Percentiles rank a stretch among this genome's conserved stretches.
phyloP scores from a whole-genome alignment of 1,140 invertebrate species.

The Wasmannia auropunctata region DNA sequence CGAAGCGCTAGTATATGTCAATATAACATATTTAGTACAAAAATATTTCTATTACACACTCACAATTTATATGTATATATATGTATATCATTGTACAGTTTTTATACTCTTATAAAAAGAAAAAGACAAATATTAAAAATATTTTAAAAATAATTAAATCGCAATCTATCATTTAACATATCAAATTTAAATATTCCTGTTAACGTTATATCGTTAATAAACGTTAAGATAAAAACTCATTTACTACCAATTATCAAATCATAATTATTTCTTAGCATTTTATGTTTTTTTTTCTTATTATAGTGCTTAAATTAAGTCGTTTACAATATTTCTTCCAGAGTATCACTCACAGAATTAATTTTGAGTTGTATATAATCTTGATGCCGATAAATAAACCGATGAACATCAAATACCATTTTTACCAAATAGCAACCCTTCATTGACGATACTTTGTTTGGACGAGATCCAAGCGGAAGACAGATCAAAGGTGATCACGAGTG shows the following conservation, averaged over 20 bases:
- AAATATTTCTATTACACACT: not conserved
- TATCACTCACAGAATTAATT: not conserved
- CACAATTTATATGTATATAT: not conserved
- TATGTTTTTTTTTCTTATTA: not conserved
- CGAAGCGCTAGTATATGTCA: not conserved
- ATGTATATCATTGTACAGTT: not conserved
- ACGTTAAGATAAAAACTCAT: not conserved
- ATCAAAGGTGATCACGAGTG: conserved; percentile 32
- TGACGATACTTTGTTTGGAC: not conserved
- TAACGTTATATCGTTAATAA: not conserved
- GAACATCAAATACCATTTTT: not conserved
- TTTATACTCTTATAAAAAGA: not conserved
- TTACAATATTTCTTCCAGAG: not conserved
- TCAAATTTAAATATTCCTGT: not conserved
- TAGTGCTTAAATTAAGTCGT: not conserved
- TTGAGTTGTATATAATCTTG: not conserved
- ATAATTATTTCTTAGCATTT: not conserved
- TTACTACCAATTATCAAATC: not conserved
- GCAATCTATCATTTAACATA: not conserved
- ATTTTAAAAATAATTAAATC: not conserved
- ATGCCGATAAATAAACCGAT: conserved; percentile 23
- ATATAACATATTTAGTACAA: not conserved
- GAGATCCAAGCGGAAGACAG: conserved; percentile 22
- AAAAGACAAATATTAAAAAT: not conserved
- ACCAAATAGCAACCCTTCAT: conserved; percentile 26